Evolutionary conservation across 2,113 vertebrate genomes (phyloP), one percentile per base, ranked within the genome.

Genomic region (Oryzias celebensis): DNA sequence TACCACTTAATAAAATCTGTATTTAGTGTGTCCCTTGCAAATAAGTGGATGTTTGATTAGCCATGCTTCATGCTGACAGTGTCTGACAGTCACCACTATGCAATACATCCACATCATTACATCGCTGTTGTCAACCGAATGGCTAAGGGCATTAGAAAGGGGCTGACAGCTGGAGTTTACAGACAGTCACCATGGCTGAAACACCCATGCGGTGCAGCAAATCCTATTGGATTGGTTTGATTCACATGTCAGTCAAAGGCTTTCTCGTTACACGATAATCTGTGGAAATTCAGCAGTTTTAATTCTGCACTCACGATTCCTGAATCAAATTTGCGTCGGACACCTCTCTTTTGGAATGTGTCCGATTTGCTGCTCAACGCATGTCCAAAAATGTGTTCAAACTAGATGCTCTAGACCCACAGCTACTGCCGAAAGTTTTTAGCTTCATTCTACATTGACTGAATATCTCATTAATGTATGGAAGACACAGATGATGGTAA

Each of bases 91-190:
- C 62, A 77, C 60, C 50, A n/a, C 17, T 48, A 57, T 73, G 22
- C 53, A 70, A 51, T 53, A 58, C 14, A 64, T 58, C 41, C 47
- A 44, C 46, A 65, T 71, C 45, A 60, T 71, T 58, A 22, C 24
- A 24, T 8, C 31, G 50, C n/a, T 7, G 4, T 62, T 65, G 66
- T 68, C 55, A 58, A 48, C 4, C 50, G 22, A 70, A 76, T 54
- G 22, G 22, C 42, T 62, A 17, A 24, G 50, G 45, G 26, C 51
- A 58, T 62, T 42, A 62, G 31, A 28, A 54, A 51, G 26, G 49
- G 42, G 49, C n/a, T 46, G 22, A 48, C 31, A 45, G 24, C 18
- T n/a, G 18, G 18, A 63, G 31, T 43, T 62, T 8, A 2, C 6
- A 17, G 61, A 51, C 44, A 60, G 46, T 46, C 18, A 68, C 23